Base-by-base conservation (phyloP, 23 tunicate genomes). In the Diplosoma virens region DNA sequence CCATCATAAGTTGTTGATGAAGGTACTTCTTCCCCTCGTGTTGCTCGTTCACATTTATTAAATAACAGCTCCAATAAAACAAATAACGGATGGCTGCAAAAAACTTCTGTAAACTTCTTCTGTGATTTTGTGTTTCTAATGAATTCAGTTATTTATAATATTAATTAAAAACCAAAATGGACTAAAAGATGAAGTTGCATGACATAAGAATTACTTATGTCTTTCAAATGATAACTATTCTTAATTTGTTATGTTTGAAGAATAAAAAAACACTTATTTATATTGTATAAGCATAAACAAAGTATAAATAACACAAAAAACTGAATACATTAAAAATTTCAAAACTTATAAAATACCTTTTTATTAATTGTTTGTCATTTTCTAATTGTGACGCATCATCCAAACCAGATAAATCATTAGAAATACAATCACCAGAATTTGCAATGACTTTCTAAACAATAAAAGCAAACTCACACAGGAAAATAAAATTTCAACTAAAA, bases 1-100 rank as follows among this genome's bases (percentile, higher is more conserved):
- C 87, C 92, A 81, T 92, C 97, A 45, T 75, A 90, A 11, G 85
- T 59, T 11, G 77, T 14, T 17, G 97, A 90, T 16, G 97, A 45
- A 3, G 88, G 97, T 16, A 77, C 75, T 6, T 90, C 97, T 32
- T 90, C 97, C 1, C 97, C 97, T 25, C 82, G 41, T 1, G 99
- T 95, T n/a, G 95, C 96, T 28, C 77, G 80, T 71, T 95, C 99
- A 77, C 99, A 95, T 58, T 95, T 91, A 21, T 95, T 88, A 77
- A 95, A 95, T 22, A 95, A 60, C 36, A 95, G 47, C 68, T 95
- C 99, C 81, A 95, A 52, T 55, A 95, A 75, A 16, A 80, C 76
- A 50, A 89, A 95, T 9, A 95, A 68, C 54, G 99, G 96, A 75
- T 95, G 99, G 28, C 99, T 95, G 82, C 6, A n/a, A 21, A 56